These are phyloP conservation scores for Formicarius rufipectus DNA, from an alignment of 2,113 vertebrate species.

Conservation along the genomic window DNA sequence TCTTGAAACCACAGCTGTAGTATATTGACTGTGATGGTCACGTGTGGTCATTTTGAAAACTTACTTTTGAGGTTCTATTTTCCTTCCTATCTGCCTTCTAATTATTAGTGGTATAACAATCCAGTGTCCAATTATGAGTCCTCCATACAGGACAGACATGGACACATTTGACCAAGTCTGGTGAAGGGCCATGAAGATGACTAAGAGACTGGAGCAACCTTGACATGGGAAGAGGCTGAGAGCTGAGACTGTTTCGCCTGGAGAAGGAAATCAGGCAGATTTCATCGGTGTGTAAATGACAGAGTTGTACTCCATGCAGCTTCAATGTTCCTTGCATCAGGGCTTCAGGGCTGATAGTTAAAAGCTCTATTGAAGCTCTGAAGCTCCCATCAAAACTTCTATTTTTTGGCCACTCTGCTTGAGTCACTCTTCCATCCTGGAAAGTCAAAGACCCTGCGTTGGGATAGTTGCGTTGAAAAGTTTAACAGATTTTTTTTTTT, in stretches of 20 bases:
- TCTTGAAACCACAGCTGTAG: neutral
- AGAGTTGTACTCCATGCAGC: neutral
- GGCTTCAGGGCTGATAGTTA: neutral
- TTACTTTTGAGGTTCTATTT: neutral
- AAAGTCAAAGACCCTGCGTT: neutral
- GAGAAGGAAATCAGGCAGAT: neutral
- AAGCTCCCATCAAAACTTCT: neutral
- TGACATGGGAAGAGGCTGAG: neutral
- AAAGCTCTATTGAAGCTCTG: neutral
- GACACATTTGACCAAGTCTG: neutral
- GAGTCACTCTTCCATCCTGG: neutral
- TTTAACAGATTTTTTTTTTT: neutral
- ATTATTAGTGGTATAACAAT: neutral
- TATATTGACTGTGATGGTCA: neutral
- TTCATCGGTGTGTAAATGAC: neutral
- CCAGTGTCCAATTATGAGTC: neutral
- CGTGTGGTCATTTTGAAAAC: neutral
- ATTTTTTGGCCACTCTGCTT: neutral
- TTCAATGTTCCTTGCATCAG: neutral
- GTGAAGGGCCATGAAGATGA: neutral
- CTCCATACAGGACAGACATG: neutral
- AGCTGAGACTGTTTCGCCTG: neutral
- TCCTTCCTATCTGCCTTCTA: neutral
- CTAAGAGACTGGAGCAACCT: neutral
- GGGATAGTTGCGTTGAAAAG: neutral